phyloP scores from a whole-genome alignment of 1,140 invertebrate species.

The Trichogramma pretiosum region DNA sequence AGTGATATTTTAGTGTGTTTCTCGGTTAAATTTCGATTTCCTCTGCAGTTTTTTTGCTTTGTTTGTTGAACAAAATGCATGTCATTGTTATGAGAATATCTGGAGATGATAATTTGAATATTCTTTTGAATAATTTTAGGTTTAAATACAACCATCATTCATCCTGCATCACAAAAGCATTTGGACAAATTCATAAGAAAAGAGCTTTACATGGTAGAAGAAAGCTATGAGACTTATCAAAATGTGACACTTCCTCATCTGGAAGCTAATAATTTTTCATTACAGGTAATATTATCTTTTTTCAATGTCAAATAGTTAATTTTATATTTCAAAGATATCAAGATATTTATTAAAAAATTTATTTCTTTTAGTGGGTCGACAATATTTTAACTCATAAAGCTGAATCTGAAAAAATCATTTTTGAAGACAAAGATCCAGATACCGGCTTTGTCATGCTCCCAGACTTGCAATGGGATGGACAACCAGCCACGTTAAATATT shows the following conservation, averaged over 20 bases:
- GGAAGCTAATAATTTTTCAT: constrained; percentile 57
- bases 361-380: constrained; percentile 80
- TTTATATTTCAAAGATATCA: constrained; percentile 1
- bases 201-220: constrained; percentile 64
- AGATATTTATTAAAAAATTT: constrained; percentile 4
- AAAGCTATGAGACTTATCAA: constrained; percentile 77
- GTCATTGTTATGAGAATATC: no score
- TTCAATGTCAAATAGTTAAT: constrained; percentile 21
- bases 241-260: constrained; percentile 71
- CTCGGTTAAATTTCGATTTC: no score
- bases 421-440: constrained; percentile 68
- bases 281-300: no score
- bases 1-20: no score
- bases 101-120: no score
- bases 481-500: constrained; percentile 69
- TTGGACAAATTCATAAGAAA: constrained; percentile 76
- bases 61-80: no score
- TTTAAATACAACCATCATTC: constrained; percentile 77
- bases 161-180: constrained; percentile 87
- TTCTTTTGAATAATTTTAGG: no score
- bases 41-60: no score
- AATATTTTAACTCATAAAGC: constrained; percentile 88
- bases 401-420: constrained; percentile 78
- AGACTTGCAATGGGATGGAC: constrained; percentile 90
- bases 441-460: constrained; percentile 82